Evolutionary conservation across 2,113 vertebrate species (phyloP).

Genomic region (Leptobrachium leishanense): DNA sequence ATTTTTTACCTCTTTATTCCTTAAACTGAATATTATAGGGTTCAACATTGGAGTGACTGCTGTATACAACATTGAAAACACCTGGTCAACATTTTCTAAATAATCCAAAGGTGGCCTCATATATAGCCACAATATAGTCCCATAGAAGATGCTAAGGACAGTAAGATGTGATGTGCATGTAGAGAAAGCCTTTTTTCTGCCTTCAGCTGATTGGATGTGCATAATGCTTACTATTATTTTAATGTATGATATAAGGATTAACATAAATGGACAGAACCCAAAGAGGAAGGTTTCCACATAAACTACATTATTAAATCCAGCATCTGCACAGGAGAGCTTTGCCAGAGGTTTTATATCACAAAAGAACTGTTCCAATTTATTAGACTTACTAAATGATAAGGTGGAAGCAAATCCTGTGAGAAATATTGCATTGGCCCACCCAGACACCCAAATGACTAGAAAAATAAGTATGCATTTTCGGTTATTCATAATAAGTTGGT

Average conservation of each 20-base stretch:
- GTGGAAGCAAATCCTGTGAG: constrained; percentile 2
- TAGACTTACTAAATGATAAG: constrained; percentile 19
- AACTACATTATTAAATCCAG: not conserved
- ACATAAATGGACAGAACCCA: constrained; percentile 15
- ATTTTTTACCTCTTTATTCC: constrained; percentile 7
- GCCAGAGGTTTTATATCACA: constrained; percentile 23
- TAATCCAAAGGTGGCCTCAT: constrained; percentile 15
- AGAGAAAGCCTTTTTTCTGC: constrained; percentile 31
- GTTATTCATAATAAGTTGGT: constrained; percentile 13
- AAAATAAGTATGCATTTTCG: constrained; percentile 4
- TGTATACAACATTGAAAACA: constrained; percentile 24
- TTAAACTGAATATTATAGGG: constrained; percentile 36
- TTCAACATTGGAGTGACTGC: constrained; percentile 24
- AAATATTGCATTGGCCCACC: constrained; percentile 11
- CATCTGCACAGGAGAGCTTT: constrained; percentile 14
- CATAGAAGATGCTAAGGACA: constrained; percentile 23
- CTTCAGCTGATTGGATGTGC: not conserved
- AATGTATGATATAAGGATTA: constrained; percentile 19
- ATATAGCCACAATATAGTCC: constrained; percentile 33
- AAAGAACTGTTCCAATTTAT: constrained; percentile 29
- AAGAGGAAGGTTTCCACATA: constrained; percentile 6
- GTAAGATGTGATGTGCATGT: constrained; percentile 33
- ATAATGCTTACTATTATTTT: constrained; percentile 26
- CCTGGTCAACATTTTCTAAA: constrained; percentile 9
- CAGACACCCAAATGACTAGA: not conserved